Percentiles rank a stretch among this genome's conserved stretches.
Conservation (phyloP, 2,888 invertebrate genomes). For the Hecatera dysodea region DNA sequence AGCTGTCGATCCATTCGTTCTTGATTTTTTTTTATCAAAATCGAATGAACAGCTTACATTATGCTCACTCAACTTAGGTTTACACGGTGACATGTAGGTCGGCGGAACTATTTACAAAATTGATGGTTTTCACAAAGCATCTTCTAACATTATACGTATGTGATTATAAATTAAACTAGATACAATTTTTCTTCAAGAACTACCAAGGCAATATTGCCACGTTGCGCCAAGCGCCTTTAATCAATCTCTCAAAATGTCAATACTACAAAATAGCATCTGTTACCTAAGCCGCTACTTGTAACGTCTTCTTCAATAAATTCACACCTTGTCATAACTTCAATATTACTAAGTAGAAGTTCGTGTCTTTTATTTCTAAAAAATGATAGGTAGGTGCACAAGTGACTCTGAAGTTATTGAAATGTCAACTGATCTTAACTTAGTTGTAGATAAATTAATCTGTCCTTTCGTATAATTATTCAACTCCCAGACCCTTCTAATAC, state of each 20-base stretch:
- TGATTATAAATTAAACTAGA: not conserved
- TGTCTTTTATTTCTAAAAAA: too few species aligned
- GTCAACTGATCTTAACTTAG: not conserved
- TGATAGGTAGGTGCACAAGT: not conserved
- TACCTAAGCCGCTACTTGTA: not conserved
- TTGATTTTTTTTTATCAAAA: too few species aligned
- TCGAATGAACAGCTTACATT: too few species aligned
- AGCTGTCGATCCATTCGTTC: too few species aligned
- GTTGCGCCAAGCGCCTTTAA: not conserved
- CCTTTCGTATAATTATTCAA: not conserved
- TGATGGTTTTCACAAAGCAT: not conserved
- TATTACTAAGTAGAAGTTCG: not conserved
- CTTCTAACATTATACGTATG: too few species aligned
- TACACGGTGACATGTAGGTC: too few species aligned
- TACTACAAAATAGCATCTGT: not conserved
- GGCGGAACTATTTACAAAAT: not conserved
- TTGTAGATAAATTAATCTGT: not conserved
- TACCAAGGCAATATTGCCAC: not conserved
- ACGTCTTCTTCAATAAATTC: conserved; percentile 3
- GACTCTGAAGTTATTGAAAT: not conserved
- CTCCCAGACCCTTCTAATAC: not conserved
- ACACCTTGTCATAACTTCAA: not conserved
- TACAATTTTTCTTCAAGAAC: not conserved
- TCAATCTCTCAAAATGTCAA: conserved; percentile 20
- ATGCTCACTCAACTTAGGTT: too few species aligned